Base-by-base conservation (phyloP, 2,797 vertebrate genomes). In the Myripristis jacobus region DNA sequence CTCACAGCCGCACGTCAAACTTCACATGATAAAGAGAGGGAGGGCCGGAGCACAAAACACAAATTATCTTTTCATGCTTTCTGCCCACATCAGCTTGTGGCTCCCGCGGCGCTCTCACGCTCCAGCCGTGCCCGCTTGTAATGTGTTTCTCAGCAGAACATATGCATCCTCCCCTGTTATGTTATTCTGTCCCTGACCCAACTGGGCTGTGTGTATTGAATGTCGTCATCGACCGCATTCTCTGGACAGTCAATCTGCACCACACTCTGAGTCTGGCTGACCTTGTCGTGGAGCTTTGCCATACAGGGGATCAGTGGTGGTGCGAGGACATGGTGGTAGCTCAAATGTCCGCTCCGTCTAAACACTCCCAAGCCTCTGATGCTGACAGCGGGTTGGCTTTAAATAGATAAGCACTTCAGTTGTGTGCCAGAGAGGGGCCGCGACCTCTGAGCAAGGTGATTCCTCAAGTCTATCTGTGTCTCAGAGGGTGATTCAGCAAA, bases 391-490 rank as follows among this genome's bases (percentile, higher is more conserved):
- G 79, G 68, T 64, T 66, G 61, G 89, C 92, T 93, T 94, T 94
- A 93, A 95, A 94, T 94, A 94, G 94, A 94, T 94, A 94, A 93
- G 89, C 85, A 86, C 85, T 91, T 92, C 82, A 86, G 82, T 86
- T 81, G 84, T 84, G 70, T 61, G 73, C 75, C 58, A 70, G 73
- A 59, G 67, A 85, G 56, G 41, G 70, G 74, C 29, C 19, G 3
- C 57, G 80, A 84, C 83, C 78, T 87, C 75, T 75, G 77, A 80
- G 65, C 75, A 85, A 89, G 87, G 87, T 87, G 84, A 71, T 73
- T 76, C 66, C 77, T 74, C 59, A 58, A 85, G 84, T 78, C 82
- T 70, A 46, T 73, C 73, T 75, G 66, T 11, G 52, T 71, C 81
- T 80, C 85, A 62, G 29, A 69, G 47, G 63, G 70, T 91, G 83